These are phyloP conservation scores for Dasyornis broadbenti DNA, from an alignment of 2,113 vertebrate genomes.

Conservation along the genomic window DNA sequence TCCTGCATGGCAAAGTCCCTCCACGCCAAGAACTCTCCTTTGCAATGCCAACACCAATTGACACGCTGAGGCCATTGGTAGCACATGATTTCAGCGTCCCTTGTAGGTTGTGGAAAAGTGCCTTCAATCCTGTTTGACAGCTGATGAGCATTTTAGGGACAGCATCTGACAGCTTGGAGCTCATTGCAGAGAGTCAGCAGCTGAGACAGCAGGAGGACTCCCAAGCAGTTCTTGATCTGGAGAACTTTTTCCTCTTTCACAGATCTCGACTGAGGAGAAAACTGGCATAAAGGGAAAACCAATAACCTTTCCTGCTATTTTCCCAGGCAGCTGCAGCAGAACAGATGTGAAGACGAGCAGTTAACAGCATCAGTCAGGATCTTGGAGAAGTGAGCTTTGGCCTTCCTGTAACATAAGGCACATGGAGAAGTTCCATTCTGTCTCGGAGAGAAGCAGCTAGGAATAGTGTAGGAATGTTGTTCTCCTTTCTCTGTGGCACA, in stretches of 20 bases:
- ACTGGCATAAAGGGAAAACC: no score
- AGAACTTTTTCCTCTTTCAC: no score
- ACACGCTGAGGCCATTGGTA: not conserved
- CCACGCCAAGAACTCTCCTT: not conserved
- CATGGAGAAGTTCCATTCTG: not conserved
- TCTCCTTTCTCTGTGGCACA: not conserved
- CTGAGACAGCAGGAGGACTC: not conserved
- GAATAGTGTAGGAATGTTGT: not conserved
- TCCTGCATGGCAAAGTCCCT: not conserved
- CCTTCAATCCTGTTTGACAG: not conserved
- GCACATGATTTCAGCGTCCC: not conserved
- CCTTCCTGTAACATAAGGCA: not conserved
- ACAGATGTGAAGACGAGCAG: no score
- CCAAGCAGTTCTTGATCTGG: not conserved
- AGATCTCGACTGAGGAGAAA: no score
- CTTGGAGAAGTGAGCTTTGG: not conserved
- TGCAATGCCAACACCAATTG: not conserved
- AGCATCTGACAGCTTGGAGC: not conserved
- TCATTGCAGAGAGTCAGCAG: not conserved
- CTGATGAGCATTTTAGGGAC: not conserved
- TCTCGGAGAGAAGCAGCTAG: not conserved
- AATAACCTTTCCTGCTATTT: no score
- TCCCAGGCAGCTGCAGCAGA: no score
- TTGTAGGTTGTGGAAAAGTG: not conserved
- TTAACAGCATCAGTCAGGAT: no score